Evolutionary conservation across 2,888 invertebrate genomes (phyloP).

Genomic region (Scaptomyza polygonia): DNA sequence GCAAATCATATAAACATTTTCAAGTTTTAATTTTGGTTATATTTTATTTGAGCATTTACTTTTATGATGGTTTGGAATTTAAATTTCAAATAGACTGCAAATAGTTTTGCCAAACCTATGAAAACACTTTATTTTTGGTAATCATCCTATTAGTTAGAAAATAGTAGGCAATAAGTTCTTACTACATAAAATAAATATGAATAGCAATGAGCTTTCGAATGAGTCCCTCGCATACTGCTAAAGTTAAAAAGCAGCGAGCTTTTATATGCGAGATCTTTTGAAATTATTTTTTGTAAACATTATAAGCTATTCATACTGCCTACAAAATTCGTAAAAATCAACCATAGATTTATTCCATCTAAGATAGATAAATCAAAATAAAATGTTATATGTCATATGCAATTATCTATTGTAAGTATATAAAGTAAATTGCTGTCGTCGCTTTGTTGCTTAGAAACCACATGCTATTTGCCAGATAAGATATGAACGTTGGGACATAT

Average conservation of each 20-base stretch:
- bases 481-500: constrained; percentile 34
- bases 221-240: no score
- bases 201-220: neutral
- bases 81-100: no score
- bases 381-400: no score
- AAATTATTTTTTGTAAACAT: neutral
- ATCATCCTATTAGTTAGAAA: no score
- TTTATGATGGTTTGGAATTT: no score
- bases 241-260: neutral
- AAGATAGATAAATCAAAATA: neutral
- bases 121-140: no score
- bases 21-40: no score
- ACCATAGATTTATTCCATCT: neutral
- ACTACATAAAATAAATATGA: neutral
- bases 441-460: constrained; percentile 24
- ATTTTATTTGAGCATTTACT: no score
- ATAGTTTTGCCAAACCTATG: no score
- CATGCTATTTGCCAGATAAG: constrained; percentile 48
- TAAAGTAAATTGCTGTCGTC: constrained; percentile 41
- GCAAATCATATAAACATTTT: no score
- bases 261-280: neutral
- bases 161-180: no score
- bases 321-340: neutral
- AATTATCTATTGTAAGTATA: constrained; percentile 34
- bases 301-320: no score